Conservation (phyloP, 2,113 vertebrate species). For the Gymnorhina tibicen region DNA sequence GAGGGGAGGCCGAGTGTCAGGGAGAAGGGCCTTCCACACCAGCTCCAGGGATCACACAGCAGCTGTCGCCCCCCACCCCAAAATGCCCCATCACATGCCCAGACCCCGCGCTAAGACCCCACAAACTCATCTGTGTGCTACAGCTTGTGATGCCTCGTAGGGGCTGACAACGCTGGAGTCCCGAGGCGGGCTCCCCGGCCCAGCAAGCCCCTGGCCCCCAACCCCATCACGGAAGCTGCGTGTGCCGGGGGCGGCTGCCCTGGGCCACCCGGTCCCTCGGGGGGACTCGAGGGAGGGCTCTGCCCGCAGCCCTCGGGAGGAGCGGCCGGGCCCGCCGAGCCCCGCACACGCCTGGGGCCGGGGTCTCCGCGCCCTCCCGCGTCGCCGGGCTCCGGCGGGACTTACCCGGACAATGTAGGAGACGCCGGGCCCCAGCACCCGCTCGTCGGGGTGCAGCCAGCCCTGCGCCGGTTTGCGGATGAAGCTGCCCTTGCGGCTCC, state of each 20-base stretch:
- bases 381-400: neutral
- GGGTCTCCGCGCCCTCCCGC: neutral
- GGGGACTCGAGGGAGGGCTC: neutral
- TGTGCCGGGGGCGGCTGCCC: neutral
- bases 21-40: neutral
- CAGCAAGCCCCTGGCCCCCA: neutral
- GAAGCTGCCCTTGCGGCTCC: constrained; percentile 88
- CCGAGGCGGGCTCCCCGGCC: neutral
- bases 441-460: constrained; percentile 91
- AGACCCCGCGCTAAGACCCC: accelerated
- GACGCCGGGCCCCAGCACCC: constrained; percentile 86
- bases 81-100: accelerated
- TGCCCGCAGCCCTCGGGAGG: neutral
- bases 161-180: neutral
- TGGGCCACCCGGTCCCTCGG: neutral
- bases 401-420: constrained; percentile 95
- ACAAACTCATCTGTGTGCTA: neutral
- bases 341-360: neutral
- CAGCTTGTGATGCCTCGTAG: accelerated
- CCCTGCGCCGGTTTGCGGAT: constrained; percentile 95
- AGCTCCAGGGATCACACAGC: neutral
- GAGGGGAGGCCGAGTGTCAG: neutral
- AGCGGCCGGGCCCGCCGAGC: neutral
- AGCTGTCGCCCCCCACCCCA: accelerated
- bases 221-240: neutral